Evolutionary conservation across 1,140 invertebrate species (phyloP), one percentile per base, ranked within the genome.

Genomic region (Gryon sp.): DNA sequence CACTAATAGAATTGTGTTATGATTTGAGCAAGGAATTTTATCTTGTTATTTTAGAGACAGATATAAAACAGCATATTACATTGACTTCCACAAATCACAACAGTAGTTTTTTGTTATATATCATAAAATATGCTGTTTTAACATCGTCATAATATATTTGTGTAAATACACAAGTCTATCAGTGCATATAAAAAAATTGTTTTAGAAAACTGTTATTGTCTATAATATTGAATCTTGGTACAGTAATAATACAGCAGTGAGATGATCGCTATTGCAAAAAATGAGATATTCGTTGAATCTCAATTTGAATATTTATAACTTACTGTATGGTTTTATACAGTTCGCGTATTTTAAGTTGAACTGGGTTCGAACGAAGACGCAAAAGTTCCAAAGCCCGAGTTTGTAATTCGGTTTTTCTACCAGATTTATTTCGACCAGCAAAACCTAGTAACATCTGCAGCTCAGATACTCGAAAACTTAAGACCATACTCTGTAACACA

Each of bases 361-460:
- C 91, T 57, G 92, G 91, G 73, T 92, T 89, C 38, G 94, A 93
- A 82, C 92, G 91, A 72, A 92, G 90, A 86, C 92, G 92, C 52
- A 95, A 89, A 62, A 97, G 90, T 82, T 95, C 92, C 63, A 95
- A 83, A 73, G 95, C 95, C 84, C 96, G 90, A 63, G 91, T 89
- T 89, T 96, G 93, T 48, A 97, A 90, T 89, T 97, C 96, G 73
- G 92, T 92, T 90, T 97, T 97, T 85, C 95, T 91, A 73, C 96
- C 96, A 80, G 92, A 92, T 87, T 95, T 96, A 87, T 95, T 96
- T 85, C 93, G 91, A 78, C 95, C 94, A 84, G 95, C 95, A 89
- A 93, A 93, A 84, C 93, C 94, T 81, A 97, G 91, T 86, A 97
- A 88, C 87, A 95, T 92, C 89, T 95, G 94, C 79, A 96, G 91